Percentiles rank a stretch among this genome's conserved stretches.
These are phyloP conservation scores for Neotoma lepida DNA, from an alignment of 2,113 vertebrate genomes.

Conservation along the genomic window DNA sequence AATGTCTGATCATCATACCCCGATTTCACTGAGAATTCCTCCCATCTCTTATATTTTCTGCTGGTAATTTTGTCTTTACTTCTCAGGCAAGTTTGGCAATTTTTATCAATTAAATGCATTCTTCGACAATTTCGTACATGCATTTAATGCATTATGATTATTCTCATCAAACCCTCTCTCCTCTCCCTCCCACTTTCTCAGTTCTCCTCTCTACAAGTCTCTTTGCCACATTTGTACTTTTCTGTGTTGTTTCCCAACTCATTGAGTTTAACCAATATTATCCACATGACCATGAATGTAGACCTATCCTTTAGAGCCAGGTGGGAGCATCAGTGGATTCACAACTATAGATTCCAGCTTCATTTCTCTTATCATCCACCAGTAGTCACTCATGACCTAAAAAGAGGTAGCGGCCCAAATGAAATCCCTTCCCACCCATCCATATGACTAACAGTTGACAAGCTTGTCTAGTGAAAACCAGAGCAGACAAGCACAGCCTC, in stretches of 20 bases:
- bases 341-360: background rate
- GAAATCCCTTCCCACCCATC: background rate
- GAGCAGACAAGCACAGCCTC: background rate
- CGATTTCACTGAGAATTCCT: background rate
- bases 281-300: no score
- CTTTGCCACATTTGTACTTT: background rate
- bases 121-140: no score
- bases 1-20: background rate
- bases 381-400: background rate
- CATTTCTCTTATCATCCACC: background rate
- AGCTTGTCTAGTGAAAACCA: background rate
- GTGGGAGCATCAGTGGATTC: background rate
- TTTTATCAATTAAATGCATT: background rate
- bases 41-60: background rate
- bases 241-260: background rate
- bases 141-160: background rate
- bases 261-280: background rate
- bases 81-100: background rate
- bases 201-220: no score
- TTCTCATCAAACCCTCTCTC: background rate
- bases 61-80: background rate
- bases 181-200: no score
- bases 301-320: background rate
- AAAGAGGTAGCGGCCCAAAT: accelerated
- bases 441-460: background rate